These are phyloP conservation scores for Akabosia matsudoensis DNA, from an alignment of 1,140 invertebrate genomes.

Conservation along the genomic window DNA sequence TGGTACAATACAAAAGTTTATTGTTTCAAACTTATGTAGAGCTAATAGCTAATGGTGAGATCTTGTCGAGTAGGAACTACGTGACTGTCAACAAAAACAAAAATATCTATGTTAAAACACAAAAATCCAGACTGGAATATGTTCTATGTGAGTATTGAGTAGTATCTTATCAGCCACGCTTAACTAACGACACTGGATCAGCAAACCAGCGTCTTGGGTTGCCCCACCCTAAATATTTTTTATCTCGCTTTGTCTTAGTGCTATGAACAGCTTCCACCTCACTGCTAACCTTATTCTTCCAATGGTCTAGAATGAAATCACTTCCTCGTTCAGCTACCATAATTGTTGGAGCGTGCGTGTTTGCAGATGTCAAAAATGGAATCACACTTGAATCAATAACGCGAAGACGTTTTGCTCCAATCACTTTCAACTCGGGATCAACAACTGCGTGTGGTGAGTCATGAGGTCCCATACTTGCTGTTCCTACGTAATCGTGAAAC, in stretches of 20 bases:
- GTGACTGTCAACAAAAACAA: too few species aligned
- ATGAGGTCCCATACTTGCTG: conserved; percentile 50
- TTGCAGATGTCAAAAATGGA: neutral
- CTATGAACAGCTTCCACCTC: neutral
- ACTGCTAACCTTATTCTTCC: neutral
- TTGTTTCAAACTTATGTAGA: too few species aligned
- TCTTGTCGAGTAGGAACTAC: too few species aligned
- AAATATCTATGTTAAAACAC: too few species aligned
- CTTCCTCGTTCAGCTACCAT: neutral
- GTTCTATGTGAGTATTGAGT: too few species aligned
- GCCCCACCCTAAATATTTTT: neutral
- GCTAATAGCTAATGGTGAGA: too few species aligned
- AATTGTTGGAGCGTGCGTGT: conserved; percentile 6
- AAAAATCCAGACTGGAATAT: too few species aligned
- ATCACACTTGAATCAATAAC: conserved; percentile 7
- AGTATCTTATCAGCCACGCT: too few species aligned
- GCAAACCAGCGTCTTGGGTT: neutral
- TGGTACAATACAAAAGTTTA: too few species aligned
- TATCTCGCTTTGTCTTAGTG: too few species aligned
- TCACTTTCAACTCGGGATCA: neutral
- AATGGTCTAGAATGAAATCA: neutral
- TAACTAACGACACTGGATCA: too few species aligned
- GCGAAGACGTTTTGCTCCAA: conserved; percentile 2
- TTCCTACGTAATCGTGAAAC: conserved; percentile 25
- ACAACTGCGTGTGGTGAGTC: neutral